Percentiles rank a stretch among this genome's conserved stretches.
These are phyloP conservation scores for Zaprionus ghesquierei DNA, from an alignment of 1,140 invertebrate genomes.

Conservation along the genomic window DNA sequence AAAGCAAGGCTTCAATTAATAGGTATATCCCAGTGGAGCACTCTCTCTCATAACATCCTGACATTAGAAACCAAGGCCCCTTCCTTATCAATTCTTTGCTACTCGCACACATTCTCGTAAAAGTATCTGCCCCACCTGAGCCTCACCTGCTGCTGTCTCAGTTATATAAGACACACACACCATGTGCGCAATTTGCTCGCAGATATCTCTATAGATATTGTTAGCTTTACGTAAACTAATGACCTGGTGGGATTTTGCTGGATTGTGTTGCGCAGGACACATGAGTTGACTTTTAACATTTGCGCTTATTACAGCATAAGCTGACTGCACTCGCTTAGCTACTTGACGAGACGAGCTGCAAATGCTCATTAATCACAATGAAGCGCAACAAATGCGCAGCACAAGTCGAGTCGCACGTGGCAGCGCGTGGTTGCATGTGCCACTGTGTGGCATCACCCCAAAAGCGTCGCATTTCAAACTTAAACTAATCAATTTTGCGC, in stretches of 20 bases:
- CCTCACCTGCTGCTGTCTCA: too few relatives aligned
- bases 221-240: constrained; percentile 11
- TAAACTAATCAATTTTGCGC: constrained; percentile 76
- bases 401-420: neutral
- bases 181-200: neutral
- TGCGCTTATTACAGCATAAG: constrained; percentile 15
- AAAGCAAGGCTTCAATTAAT: too few relatives aligned
- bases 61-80: too few relatives aligned
- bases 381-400: constrained; percentile 44
- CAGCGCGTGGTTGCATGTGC: neutral
- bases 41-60: too few relatives aligned
- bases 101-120: too few relatives aligned
- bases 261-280: neutral
- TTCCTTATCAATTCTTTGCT: too few relatives aligned
- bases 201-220: neutral
- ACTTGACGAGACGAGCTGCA: neutral
- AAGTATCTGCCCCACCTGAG: too few relatives aligned
- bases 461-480: constrained; percentile 34
- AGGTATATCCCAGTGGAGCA: too few relatives aligned
- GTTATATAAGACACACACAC: neutral
- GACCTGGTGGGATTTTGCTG: neutral
- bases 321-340: constrained; percentile 12
- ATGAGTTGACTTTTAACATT: constrained; percentile 18
- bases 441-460: neutral
- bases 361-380: constrained; percentile 64